phyloP scores from a whole-genome alignment of 2,797 vertebrate genomes.

The Pampus argenteus region DNA sequence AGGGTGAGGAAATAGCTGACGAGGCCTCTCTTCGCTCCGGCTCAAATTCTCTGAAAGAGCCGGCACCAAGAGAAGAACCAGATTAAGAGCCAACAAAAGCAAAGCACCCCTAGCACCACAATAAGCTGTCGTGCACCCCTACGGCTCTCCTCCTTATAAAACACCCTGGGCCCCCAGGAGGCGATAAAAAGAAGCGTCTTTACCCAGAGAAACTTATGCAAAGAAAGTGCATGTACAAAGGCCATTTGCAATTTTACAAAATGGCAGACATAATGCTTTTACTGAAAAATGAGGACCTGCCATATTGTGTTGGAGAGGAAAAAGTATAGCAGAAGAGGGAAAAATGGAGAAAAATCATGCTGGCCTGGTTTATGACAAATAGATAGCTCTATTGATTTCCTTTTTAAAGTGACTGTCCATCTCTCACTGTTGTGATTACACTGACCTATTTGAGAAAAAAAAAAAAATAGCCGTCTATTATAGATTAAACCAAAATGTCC shows the following conservation, averaged over 20 bases:
- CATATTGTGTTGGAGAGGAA: slow-evolving; percentile 79
- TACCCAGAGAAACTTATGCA: slow-evolving; percentile 78
- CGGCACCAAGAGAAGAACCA: slow-evolving; percentile 74
- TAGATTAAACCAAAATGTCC: slow-evolving; percentile 85
- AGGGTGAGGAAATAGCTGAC: slow-evolving; percentile 78
- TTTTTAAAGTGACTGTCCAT: slow-evolving; percentile 85
- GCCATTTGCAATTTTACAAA: slow-evolving; percentile 84
- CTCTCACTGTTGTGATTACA: slow-evolving; percentile 86
- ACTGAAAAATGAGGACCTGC: slow-evolving; percentile 82
- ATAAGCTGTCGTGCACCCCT: slow-evolving; percentile 67
- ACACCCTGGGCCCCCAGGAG: slow-evolving; percentile 58
- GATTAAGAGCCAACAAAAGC: slow-evolving; percentile 85
- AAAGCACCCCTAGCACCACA: slow-evolving; percentile 47
- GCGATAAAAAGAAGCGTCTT: slow-evolving; percentile 71
- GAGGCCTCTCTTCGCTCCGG: slow-evolving; percentile 66
- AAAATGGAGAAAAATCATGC: slow-evolving; percentile 86
- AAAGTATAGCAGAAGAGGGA: slow-evolving; percentile 73
- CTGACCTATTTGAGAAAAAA: slow-evolving; percentile 86
- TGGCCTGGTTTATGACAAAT: slow-evolving; percentile 90
- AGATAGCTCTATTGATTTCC: slow-evolving; percentile 90
- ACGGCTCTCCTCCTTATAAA: slow-evolving; percentile 66
- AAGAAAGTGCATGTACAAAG: slow-evolving; percentile 80
- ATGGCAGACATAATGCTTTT: slow-evolving; percentile 82
- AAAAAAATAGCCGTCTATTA: slow-evolving; percentile 78
- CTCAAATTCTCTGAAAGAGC: slow-evolving; percentile 78